Conservation (phyloP, 2,888 invertebrate species). For the Poecilus cupreus region DNA sequence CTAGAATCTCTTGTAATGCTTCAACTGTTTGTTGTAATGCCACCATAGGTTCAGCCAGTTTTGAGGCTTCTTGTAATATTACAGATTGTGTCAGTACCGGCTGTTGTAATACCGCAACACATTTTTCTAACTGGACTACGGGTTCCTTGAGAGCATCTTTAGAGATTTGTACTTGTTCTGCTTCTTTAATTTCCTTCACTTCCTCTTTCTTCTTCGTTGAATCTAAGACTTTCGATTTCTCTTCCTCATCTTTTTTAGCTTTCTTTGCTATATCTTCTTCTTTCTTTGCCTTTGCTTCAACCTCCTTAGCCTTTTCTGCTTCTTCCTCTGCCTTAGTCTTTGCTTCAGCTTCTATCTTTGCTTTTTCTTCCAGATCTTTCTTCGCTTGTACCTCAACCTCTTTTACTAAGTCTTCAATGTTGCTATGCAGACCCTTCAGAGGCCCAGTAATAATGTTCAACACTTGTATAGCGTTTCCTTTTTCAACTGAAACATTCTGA, state of each 20-base stretch:
- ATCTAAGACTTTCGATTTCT: no score
- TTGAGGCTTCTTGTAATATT: constrained; percentile 12
- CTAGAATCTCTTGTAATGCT: constrained; percentile 25
- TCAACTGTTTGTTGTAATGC: constrained; percentile 17
- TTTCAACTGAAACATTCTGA: constrained; percentile 37
- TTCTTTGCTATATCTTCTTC: no score
- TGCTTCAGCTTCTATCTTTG: constrained; percentile 19
- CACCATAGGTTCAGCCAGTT: constrained; percentile 15
- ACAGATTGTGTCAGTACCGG: constrained; percentile 3
- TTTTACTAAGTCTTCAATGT: constrained; percentile 53
- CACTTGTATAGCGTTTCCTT: constrained; percentile 3
- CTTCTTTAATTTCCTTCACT: no score
- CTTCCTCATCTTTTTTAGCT: no score
- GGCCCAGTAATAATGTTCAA: constrained; percentile 63
- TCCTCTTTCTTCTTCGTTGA: constrained; percentile 9
- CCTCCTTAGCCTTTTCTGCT: background rate
- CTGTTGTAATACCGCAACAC: constrained; percentile 32
- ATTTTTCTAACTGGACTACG: constrained; percentile 58
- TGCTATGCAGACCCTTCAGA: constrained; percentile 61
- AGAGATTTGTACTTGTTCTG: constrained; percentile 5
- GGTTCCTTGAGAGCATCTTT: constrained; percentile 50
- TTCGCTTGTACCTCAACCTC: background rate
- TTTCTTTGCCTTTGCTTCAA: background rate
- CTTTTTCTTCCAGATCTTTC: background rate
- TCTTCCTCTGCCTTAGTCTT: constrained; percentile 12